Evolutionary conservation across 2,113 vertebrate genomes (phyloP).

Genomic region (Chlorodrepanis virens): DNA sequence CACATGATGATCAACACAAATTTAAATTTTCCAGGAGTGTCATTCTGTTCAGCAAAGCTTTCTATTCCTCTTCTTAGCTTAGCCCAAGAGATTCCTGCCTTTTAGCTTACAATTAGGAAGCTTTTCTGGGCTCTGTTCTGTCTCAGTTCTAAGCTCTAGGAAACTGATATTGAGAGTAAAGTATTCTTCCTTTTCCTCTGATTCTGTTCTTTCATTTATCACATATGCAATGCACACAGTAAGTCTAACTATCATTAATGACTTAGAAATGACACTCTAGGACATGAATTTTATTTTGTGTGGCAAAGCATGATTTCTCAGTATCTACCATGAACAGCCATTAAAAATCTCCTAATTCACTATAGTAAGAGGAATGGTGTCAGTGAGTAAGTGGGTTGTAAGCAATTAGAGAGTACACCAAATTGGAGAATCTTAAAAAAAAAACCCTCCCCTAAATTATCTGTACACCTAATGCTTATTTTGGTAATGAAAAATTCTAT

Average conservation of each 20-base stretch:
- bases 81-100: not conserved
- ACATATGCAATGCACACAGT: accelerated
- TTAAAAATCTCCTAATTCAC: not conserved
- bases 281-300: not conserved
- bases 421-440: not conserved
- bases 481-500: not conserved
- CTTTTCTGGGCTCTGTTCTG: not conserved
- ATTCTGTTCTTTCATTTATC: not conserved
- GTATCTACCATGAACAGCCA: not conserved
- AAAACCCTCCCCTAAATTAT: not conserved
- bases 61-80: not conserved
- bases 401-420: not conserved
- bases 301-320: not conserved
- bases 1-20: not conserved
- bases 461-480: not conserved
- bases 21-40: not conserved
- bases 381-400: not conserved
- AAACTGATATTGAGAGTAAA: not conserved
- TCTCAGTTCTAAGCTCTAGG: not conserved
- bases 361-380: not conserved
- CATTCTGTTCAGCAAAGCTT: not conserved
- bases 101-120: not conserved
- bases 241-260: not conserved
- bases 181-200: not conserved
- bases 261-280: not conserved